Conservation (phyloP, 2,113 vertebrate genomes). For the Scomber scombrus region DNA sequence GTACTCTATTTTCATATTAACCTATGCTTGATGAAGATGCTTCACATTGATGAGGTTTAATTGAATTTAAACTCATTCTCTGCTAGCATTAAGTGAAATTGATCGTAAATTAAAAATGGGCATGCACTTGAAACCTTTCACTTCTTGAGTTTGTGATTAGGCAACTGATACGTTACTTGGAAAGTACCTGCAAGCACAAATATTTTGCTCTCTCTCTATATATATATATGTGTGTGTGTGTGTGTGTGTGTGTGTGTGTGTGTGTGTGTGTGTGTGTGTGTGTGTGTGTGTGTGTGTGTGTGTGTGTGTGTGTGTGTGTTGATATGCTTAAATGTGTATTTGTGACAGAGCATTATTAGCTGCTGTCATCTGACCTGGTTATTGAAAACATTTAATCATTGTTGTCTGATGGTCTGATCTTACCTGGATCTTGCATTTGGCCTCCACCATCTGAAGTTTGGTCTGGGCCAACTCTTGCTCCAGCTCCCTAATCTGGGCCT, state of each 20-base stretch:
- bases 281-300: too few relatives aligned
- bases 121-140: too few relatives aligned
- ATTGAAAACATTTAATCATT: not conserved
- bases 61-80: not conserved
- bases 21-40: not conserved
- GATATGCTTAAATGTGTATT: not conserved
- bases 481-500: constrained; percentile 90
- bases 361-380: not conserved
- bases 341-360: not conserved
- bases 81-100: not conserved
- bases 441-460: constrained; percentile 95
- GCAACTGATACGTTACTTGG: not conserved
- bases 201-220: not conserved
- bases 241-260: not conserved
- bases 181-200: constrained; percentile 1
- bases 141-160: not conserved
- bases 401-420: constrained; percentile 1
- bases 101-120: not conserved
- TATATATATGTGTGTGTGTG: not conserved
- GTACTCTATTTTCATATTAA: not conserved
- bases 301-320: too few relatives aligned
- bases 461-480: constrained; percentile 93
- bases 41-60: not conserved
- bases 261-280: too few relatives aligned
- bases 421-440: constrained; percentile 96